Base-by-base conservation (phyloP, 2,888 invertebrate genomes). In the Tetramorium bicarinatum region DNA sequence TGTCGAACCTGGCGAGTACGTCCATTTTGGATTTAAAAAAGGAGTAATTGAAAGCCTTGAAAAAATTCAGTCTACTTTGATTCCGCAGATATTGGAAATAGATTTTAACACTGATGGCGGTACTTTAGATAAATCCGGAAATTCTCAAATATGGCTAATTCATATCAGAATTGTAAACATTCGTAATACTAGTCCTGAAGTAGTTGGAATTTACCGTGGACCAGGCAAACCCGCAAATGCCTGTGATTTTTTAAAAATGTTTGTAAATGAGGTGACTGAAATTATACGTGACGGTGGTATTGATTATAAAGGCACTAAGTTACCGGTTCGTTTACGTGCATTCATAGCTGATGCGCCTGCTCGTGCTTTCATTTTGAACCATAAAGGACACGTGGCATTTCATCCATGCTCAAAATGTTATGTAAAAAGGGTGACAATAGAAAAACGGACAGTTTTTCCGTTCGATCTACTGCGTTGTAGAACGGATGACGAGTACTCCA, bases 51-150 rank as follows among this genome's bases (percentile, higher is more conserved):
- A 34, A 34, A 34, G 29, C 4, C 29, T 34, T 34, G 29, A 34
- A 34, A 34, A 34, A 34, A 34, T 52, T 52, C 52, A n/a, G 0
- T n/a, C 52, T 52, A 18, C n/a, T 7, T 52, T 52, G 9, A 7
- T 41, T 41, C n/a, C 52, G n/a, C n/a, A 52, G n/a, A 0, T 52
- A 52, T 52, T 52, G 7, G 52, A 18, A 52, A 52, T 52, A 52
- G 52, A 52, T 52, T 52, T 52, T 52, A n/a, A 52, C n/a, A 52
- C 52, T n/a, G 52, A 52, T 52, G 52, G n/a, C n/a, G 4, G 52
- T 52, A 2, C 4, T n/a, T 52, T 52, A 7, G 52, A 52, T 6
- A 52, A n/a, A 52, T 52, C n/a, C 0, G 52, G 52, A n/a, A 52
- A n/a, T 52, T 34, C 29, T 34, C 29, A 34, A 34, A 34, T 34